A percentile compares a stretch with the other conserved stretches of the same genome.
These are phyloP conservation scores for Lithobates sylvaticus DNA, from an alignment of 2,797 vertebrate species.

Conservation along the genomic window DNA sequence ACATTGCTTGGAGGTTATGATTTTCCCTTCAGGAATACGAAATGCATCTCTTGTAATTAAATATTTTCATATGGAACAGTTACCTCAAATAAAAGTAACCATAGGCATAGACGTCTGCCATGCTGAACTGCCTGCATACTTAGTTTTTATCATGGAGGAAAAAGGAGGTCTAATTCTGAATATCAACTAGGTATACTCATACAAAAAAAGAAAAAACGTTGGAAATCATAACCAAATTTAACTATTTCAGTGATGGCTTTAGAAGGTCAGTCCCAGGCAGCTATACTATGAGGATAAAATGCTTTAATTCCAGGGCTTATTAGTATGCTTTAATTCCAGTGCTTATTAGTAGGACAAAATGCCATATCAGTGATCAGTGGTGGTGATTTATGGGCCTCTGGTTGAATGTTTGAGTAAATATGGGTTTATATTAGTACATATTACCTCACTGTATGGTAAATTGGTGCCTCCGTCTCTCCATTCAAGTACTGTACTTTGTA, in stretches of 20 bases:
- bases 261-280: not conserved
- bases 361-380: no score
- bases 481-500: no score
- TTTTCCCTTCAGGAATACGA: slow-evolving; percentile 44
- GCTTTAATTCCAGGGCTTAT: no score
- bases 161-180: slow-evolving; percentile 21
- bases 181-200: slow-evolving; percentile 6
- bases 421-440: no score
- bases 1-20: slow-evolving; percentile 57
- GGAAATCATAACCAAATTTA: not conserved
- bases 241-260: not conserved
- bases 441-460: no score
- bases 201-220: slow-evolving; percentile 10
- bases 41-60: slow-evolving; percentile 59
- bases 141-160: slow-evolving; percentile 41
- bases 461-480: no score
- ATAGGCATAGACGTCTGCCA: slow-evolving; percentile 46
- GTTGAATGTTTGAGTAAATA: no score
- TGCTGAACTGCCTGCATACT: slow-evolving; percentile 25
- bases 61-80: slow-evolving; percentile 59
- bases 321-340: no score
- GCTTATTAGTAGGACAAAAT: no score
- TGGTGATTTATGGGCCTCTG: no score
- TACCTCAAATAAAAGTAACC: slow-evolving; percentile 59
- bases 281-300: no score